A percentile compares a stretch with the other conserved stretches of the same genome.
Evolutionary conservation across 2,888 invertebrate genomes (phyloP).

Genomic region (Aethes cnicana): DNA sequence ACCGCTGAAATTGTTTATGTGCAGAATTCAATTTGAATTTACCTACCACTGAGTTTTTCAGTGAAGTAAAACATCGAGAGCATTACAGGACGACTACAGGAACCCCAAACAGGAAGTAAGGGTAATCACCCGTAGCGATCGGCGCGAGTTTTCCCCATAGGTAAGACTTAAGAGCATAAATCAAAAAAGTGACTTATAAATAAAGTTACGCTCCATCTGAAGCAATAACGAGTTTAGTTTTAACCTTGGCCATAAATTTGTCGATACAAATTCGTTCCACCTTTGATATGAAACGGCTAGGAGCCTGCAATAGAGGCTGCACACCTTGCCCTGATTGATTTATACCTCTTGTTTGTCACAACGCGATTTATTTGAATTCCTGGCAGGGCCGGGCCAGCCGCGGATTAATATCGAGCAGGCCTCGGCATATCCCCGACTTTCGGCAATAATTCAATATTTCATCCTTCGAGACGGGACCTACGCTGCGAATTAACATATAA

Average conservation of each 20-base stretch:
- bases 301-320: constrained; percentile 71
- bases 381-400: constrained; percentile 74
- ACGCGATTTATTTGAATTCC: constrained; percentile 82
- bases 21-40: no score
- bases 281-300: constrained; percentile 55
- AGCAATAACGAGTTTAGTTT: constrained; percentile 75
- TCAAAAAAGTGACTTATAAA: constrained; percentile 62
- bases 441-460: constrained; percentile 82
- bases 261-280: constrained; percentile 75
- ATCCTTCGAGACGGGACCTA: constrained; percentile 75
- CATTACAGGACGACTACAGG: no score
- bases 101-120: no score
- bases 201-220: constrained; percentile 64
- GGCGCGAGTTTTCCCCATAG: constrained; percentile 33
- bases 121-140: not conserved
- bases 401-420: constrained; percentile 80
- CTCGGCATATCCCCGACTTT: constrained; percentile 77
- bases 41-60: no score
- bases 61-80: no score
- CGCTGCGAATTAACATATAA: constrained; percentile 81
- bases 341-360: constrained; percentile 83
- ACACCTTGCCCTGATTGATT: constrained; percentile 81
- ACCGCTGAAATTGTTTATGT: no score
- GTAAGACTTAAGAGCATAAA: constrained; percentile 54
- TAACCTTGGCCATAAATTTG: constrained; percentile 75